Conservation (phyloP, 2,113 vertebrate genomes). For the Rhineura floridana region DNA sequence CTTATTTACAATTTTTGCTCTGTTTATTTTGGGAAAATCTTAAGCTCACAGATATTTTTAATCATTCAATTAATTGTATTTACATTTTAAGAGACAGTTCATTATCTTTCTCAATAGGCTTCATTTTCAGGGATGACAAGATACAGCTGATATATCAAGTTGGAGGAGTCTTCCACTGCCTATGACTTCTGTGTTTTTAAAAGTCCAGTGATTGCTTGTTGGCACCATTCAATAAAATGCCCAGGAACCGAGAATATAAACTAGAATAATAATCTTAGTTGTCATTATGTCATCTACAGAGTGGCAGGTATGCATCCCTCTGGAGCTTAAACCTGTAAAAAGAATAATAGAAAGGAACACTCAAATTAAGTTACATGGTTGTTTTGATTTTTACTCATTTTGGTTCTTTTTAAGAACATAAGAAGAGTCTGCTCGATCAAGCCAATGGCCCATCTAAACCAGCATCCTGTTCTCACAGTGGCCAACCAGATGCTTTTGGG, state of each 20-base stretch:
- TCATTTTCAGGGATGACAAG: slow-evolving; percentile 38
- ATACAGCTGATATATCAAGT: background rate
- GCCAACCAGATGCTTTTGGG: no score
- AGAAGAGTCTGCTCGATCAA: no score
- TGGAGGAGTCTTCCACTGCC: slow-evolving; percentile 4
- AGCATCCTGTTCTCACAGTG: no score
- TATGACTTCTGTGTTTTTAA: slow-evolving; percentile 37
- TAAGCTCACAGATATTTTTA: slow-evolving; percentile 45
- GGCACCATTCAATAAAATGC: slow-evolving; percentile 32
- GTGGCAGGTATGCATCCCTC: slow-evolving; percentile 36
- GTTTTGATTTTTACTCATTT: no score
- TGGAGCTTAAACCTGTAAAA: slow-evolving; percentile 74
- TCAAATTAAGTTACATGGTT: background rate
- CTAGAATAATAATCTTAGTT: slow-evolving; percentile 37
- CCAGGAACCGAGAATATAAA: slow-evolving; percentile 21
- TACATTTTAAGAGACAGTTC: slow-evolving; percentile 51
- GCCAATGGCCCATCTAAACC: no score
- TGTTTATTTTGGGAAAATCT: slow-evolving; percentile 15
- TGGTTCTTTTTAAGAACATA: no score
- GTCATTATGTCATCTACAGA: background rate
- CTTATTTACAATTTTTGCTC: slow-evolving; percentile 18
- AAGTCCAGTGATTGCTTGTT: slow-evolving; percentile 25
- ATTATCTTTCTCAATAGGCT: slow-evolving; percentile 33
- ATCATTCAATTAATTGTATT: slow-evolving; percentile 21
- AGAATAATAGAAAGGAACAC: background rate